phyloP scores from a whole-genome alignment of 2,888 invertebrate species.

The Pherbina coryleti region DNA sequence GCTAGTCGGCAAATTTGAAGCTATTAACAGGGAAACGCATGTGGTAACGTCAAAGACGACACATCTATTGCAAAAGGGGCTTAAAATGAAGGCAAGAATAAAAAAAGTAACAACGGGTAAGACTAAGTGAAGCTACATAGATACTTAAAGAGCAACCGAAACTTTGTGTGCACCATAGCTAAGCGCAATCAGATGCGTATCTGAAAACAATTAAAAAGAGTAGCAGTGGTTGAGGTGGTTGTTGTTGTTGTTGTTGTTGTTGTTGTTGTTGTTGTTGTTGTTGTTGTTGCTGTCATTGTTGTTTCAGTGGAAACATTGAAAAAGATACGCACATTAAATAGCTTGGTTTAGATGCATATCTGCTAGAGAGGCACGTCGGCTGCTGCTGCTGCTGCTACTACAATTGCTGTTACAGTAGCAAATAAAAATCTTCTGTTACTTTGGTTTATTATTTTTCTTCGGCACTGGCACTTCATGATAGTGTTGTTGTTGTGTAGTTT shows the following conservation, averaged over 20 bases:
- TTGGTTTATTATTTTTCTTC: no score
- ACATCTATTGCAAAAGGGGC: neutral
- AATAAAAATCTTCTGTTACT: no score
- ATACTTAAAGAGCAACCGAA: neutral
- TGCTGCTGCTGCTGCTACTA: neutral
- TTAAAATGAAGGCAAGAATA: neutral
- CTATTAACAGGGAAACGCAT: neutral
- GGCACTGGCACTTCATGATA: no score
- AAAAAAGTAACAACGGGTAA: neutral
- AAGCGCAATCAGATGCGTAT: constrained; percentile 11
- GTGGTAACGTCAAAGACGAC: neutral
- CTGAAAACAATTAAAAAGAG: constrained; percentile 20
- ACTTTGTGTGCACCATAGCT: neutral
- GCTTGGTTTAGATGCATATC: neutral
- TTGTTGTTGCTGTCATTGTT: constrained; percentile 1
- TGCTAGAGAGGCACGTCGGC: neutral
- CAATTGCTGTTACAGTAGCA: no score
- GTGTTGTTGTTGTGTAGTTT: no score
- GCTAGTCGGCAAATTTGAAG: neutral
- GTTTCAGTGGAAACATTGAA: neutral
- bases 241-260: neutral
- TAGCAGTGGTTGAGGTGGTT: neutral
- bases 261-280: neutral
- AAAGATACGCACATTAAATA: constrained; percentile 15
- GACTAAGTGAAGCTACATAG: neutral